Conservation (phyloP, 2,113 vertebrate genomes). For the Tangachromis dhanisi region DNA sequence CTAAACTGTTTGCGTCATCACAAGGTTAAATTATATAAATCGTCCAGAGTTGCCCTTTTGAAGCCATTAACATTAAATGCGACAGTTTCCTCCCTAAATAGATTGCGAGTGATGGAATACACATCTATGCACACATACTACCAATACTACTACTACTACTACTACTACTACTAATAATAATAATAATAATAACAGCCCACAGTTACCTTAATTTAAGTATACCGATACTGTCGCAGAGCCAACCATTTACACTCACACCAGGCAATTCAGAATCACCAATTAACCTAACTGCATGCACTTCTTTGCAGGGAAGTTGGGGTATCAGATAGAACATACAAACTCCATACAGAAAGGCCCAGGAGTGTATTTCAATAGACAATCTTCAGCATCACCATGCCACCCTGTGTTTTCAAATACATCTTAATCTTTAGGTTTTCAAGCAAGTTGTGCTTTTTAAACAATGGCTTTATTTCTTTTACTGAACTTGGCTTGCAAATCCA, state of each 20-base stretch:
- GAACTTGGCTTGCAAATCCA: neutral
- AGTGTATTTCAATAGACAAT: neutral
- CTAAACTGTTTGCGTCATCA: neutral
- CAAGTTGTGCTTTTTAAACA: neutral
- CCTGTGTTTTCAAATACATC: neutral
- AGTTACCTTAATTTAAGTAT: neutral
- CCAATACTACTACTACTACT: neutral
- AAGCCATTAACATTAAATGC: neutral
- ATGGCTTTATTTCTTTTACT: neutral
- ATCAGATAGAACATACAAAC: neutral
- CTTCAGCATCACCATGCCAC: neutral
- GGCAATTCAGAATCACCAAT: neutral
- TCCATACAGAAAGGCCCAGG: neutral
- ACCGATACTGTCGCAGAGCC: neutral
- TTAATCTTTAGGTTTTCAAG: neutral
- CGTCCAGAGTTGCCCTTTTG: neutral
- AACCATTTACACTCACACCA: neutral
- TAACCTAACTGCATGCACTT: neutral
- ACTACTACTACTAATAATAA: fast-evolving
- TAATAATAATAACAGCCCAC: neutral
- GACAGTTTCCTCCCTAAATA: neutral
- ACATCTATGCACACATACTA: neutral
- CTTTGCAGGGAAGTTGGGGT: neutral
- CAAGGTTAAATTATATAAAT: neutral
- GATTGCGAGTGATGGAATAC: neutral